Conservation (phyloP, 2,888 invertebrate genomes). For the Phyllotreta striolata region DNA sequence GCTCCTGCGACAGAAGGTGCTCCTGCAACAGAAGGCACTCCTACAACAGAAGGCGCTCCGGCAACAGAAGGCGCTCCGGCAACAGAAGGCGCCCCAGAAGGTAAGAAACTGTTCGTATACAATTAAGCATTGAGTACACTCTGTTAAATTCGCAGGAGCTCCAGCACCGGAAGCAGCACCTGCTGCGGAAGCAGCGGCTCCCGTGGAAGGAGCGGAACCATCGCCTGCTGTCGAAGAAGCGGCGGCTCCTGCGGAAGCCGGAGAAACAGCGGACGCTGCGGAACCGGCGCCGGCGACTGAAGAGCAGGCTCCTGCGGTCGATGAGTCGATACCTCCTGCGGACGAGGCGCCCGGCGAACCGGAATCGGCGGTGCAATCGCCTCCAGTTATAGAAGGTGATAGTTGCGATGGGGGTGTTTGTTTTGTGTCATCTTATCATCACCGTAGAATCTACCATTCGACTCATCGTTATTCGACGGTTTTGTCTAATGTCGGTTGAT, state of each 20-base stretch:
- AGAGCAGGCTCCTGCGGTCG: slow-evolving; percentile 48
- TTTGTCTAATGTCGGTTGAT: slow-evolving; percentile 25
- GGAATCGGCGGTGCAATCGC: slow-evolving; percentile 32
- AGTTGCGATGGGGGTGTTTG: slow-evolving; percentile 19
- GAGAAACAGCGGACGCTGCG: slow-evolving; percentile 46
- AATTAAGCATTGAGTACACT: too few relatives aligned
- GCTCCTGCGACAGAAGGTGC: slow-evolving; percentile 44
- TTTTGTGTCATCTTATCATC: slow-evolving; percentile 31
- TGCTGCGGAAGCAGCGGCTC: slow-evolving; percentile 49
- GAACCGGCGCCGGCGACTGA: slow-evolving; percentile 48
- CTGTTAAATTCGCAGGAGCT: too few relatives aligned
- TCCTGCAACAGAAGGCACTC: slow-evolving; percentile 43
- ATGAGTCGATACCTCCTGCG: slow-evolving; percentile 17
- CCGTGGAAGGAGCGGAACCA: slow-evolving; percentile 51
- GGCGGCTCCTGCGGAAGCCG: slow-evolving; percentile 43
- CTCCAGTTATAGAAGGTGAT: slow-evolving; percentile 43
- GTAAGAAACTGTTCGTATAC: too few relatives aligned
- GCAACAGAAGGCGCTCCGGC: slow-evolving; percentile 44
- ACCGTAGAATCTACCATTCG: slow-evolving; percentile 37
- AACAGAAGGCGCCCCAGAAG: slow-evolving; percentile 32
- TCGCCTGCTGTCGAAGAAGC: slow-evolving; percentile 54
- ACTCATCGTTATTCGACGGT: slow-evolving; percentile 34
- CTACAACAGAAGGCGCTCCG: slow-evolving; percentile 46
- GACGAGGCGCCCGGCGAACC: slow-evolving; percentile 43
- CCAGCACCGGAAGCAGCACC: slow-evolving; percentile 42